Evolutionary conservation across 2,113 vertebrate species (phyloP).

Genomic region (Bubo blakistoni): DNA sequence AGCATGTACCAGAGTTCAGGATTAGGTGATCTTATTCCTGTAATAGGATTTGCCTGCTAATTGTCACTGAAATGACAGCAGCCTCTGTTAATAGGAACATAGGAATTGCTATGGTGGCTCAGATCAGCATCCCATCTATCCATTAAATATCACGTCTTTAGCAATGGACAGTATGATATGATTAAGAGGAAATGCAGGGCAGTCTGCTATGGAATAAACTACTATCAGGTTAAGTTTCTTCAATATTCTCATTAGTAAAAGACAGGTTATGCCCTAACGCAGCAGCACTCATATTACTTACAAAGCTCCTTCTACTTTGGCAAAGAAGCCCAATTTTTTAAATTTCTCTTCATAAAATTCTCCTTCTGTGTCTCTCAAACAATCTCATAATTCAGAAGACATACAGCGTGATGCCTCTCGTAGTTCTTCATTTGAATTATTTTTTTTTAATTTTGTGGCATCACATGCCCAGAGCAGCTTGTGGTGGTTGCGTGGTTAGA

Average conservation of each 20-base stretch:
- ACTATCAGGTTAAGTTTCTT: not conserved
- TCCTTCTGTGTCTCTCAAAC: not conserved
- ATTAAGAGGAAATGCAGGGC: not conserved
- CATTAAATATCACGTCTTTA: not conserved
- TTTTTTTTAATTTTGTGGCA: not conserved
- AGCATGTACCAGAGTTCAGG: not conserved
- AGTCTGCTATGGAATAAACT: not conserved
- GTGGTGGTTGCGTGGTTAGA: not conserved
- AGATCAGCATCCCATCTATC: not conserved
- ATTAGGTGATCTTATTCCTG: constrained; percentile 25
- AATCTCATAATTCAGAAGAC: not conserved
- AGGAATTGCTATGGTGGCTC: not conserved
- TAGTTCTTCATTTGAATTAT: not conserved
- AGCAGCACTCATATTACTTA: not conserved
- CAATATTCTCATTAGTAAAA: not conserved
- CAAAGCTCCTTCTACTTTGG: not conserved
- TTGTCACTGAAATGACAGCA: constrained; percentile 24
- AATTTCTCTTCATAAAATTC: not conserved
- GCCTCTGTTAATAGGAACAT: not conserved
- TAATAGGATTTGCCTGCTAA: constrained; percentile 52
- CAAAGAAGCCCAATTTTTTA: not conserved
- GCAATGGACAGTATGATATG: not conserved
- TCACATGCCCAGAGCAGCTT: not conserved
- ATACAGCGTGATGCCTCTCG: not conserved
- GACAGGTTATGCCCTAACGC: not conserved